Base-by-base conservation (phyloP, 1,140 invertebrate species). In the Psilanteris sp. region DNA sequence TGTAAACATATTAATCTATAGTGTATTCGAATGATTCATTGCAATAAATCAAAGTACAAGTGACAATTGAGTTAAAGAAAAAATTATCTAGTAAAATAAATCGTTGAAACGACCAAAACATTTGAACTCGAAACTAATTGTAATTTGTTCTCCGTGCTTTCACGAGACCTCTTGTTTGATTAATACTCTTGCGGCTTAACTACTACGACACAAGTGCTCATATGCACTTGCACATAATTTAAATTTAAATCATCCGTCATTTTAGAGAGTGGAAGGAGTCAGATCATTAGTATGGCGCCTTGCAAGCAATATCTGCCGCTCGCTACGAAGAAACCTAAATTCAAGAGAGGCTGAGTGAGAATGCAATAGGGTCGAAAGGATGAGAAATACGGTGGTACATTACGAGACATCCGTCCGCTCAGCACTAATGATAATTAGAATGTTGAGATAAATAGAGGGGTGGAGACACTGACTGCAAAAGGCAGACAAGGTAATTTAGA, bases 401-500 rank as follows among this genome's bases (percentile, higher is more conserved):
- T 83, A 82, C 81, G 77, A 85, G 83, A 84, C 78, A 86, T 81
- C 76, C 77, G 79, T 82, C 80, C 67, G 79, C 76, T 78, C 62
- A 34, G 79, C 80, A 79, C 79, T 86, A 84, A 83, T 80, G 83
- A 85, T 83, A 85, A 85, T 85, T 86, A 83, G 81, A 83, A 78
- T 78, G 79, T 83, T 82, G 77, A 81, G 79, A 80, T 78, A 76
- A 80, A 80, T 77, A 80, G 80, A 75, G 41, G 71, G 71, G 68
- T 70, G 55, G 74, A 77, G 66, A 77, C 46, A 31, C 55, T 10
- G 11, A 29, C 62, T 72, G 74, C 43, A 72, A 72, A 77, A 77
- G 46, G 62, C 57, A 72, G 66, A 77, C 55, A 52, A 72, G 67
- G 68, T 68, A 77, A 77, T 72, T 77, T 72, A 62, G 61, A 75